Percentiles rank a stretch among this genome's conserved stretches.
phyloP scores from a whole-genome alignment of 2,888 invertebrate species.

The Priocnemis perturbator region DNA sequence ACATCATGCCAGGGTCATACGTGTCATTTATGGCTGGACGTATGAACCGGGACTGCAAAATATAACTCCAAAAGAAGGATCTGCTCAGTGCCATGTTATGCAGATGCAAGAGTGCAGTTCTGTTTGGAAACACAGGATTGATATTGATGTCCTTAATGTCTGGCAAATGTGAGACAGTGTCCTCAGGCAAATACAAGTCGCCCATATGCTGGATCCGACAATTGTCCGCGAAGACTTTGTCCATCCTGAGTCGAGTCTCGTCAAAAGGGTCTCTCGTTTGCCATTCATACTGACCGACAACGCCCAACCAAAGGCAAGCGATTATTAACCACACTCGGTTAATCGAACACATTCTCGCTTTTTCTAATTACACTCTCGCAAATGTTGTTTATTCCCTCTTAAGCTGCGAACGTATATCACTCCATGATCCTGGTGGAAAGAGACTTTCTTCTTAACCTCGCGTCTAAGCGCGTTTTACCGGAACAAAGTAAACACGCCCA shows the following conservation, averaged over 20 bases:
- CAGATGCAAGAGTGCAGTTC: constrained; percentile 93
- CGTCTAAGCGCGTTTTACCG: no score
- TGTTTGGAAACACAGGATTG: constrained; percentile 95
- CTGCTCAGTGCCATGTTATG: constrained; percentile 98
- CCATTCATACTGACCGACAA: constrained; percentile 94
- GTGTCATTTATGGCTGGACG: constrained; percentile 93
- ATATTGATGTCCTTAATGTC: constrained; percentile 96
- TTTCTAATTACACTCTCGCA: background rate
- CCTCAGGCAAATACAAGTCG: constrained; percentile 89
- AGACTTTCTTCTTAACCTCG: no score
- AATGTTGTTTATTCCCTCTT: background rate
- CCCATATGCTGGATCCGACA: constrained; percentile 91
- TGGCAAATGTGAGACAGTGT: constrained; percentile 92
- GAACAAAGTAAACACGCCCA: constrained; percentile 1
- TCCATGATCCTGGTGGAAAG: no score
- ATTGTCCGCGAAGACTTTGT: constrained; percentile 90
- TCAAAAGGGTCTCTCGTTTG: constrained; percentile 93
- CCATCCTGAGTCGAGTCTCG: constrained; percentile 88
- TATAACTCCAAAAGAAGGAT: constrained; percentile 97
- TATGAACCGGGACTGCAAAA: constrained; percentile 92
- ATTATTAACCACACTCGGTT: constrained; percentile 44
- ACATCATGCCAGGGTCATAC: constrained; percentile 98
- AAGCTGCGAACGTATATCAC: background rate
- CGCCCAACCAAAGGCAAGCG: constrained; percentile 77
- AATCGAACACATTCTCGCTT: constrained; percentile 36